Evolutionary conservation across 2,797 vertebrate species (phyloP), one percentile per base, ranked within the genome.

Genomic region (Anomalospiza imberbis): DNA sequence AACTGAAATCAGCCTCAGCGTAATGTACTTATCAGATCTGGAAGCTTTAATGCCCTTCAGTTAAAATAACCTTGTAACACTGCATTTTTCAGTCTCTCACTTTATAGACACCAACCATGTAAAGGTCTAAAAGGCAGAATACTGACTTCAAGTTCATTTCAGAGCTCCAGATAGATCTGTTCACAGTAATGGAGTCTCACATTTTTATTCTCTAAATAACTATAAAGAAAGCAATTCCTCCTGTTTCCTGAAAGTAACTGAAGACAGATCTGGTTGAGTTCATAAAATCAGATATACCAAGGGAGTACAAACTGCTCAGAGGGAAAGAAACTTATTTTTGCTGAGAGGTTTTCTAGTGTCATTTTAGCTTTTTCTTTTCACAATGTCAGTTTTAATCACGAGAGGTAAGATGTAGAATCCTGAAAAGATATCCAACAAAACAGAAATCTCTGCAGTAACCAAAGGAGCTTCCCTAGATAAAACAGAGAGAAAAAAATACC

Each of bases 1-100:
- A 85, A 26, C 75, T 92, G 93, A 91, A 93, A 92, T 94, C 67
- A 71, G 72, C 86, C 86, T 82, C 62, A 80, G 81, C 65, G 18
- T 77, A 77, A 83, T 50, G 58, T 61, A n/a, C 54, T 90, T 94
- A 91, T 83, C 88, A 88, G 92, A 94, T 92, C 67, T 93, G 93
- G 57, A 94, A 89, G 32, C 50, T 79, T 58, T 77, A 85, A 61
- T 83, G 71, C 63, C 57, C 73, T 94, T 95, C 60, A 76, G 68
- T 94, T 91, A 61, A 87, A 93, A 70, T 74, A 93, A 53, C 38
- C 42, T 93, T 57, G 44, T 67, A 82, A 57, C 21, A 15, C 55
- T 77, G 61, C n/a, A 40, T 57, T 83, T 90, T 83, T 93, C 58
- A 81, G 77, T 70, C 55, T 88, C 76, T 57, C 21, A 20, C 45